phyloP scores from a whole-genome alignment of 92 coral and sea anemone genomes.

The Paramuricea clavata region DNA sequence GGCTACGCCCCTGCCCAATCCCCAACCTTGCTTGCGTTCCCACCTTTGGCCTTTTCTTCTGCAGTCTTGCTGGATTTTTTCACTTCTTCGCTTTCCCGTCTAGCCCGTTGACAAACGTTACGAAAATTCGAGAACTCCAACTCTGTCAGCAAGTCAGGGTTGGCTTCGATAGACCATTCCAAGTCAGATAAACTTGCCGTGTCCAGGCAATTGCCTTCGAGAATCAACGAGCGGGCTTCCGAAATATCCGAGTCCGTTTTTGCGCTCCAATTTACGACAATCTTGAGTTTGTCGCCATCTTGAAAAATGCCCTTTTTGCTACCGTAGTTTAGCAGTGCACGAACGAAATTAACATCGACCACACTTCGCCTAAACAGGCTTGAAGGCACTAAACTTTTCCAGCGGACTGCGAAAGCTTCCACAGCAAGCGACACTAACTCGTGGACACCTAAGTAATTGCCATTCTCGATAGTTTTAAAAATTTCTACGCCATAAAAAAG shows the following conservation, averaged over 20 bases:
- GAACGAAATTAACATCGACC: constrained; percentile 82
- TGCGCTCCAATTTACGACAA: constrained; percentile 87
- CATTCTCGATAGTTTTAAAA: constrained; percentile 84
- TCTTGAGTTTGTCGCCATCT: constrained; percentile 85
- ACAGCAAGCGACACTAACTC: constrained; percentile 78
- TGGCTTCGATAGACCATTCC: constrained; percentile 91
- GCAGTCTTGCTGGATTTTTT: constrained; percentile 71
- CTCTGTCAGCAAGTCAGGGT: constrained; percentile 68
- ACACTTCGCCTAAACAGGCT: constrained; percentile 85
- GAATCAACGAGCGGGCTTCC: constrained; percentile 77
- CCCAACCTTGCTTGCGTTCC: too few relatives aligned
- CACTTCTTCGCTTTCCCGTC: constrained; percentile 75
- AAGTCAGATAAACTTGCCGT: constrained; percentile 78
- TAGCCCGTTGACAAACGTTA: constrained; percentile 79
- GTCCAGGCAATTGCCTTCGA: constrained; percentile 83
- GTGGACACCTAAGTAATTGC: constrained; percentile 86
- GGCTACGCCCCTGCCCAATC: too few relatives aligned
- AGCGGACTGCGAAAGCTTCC: constrained; percentile 79
- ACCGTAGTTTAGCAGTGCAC: constrained; percentile 82
- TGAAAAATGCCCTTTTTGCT: constrained; percentile 80
- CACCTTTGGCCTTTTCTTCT: constrained; percentile 81
- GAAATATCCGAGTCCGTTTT: constrained; percentile 72
- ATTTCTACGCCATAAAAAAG: constrained; percentile 83
- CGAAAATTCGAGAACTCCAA: constrained; percentile 80
- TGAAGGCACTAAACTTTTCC: constrained; percentile 87